Evolutionary conservation across 2,888 invertebrate species (phyloP), one percentile per base, ranked within the genome.

Genomic region (Acrobasis suavella): DNA sequence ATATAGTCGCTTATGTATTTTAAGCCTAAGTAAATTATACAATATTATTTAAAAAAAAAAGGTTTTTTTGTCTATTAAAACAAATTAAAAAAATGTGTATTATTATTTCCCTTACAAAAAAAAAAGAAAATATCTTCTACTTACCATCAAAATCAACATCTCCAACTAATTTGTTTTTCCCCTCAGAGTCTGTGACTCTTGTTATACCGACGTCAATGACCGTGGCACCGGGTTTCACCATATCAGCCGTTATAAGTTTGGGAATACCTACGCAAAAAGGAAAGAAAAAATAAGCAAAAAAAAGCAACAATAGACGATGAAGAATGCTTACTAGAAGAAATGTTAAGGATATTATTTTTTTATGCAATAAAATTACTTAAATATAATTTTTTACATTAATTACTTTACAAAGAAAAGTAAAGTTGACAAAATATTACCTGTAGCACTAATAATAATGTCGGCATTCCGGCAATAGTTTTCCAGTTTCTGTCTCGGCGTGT

Each of bases 191-290:
- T 9, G 90, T 93, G 15, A 97, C 86, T 74, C 96, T 94, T 3
- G 95, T 96, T 62, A 97, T 96, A 12, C 98, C 98, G 51, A 98
- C 96, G 84, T 98, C 98, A 68, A 98, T 97, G 15, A 98, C 92
- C 62, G 96, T 96, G 1, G 96, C 97, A 0, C 98, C 98, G 1
- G 96, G 95, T 79, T 98, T 98, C 6, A 98, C 94, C 96, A 98
- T 97, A 66, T 97, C 95, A 1, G 95, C 95, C 69, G 94, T 95
- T 54, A 97, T 95, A 9, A 97, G 84, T 56, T 95, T 94, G 7
- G 96, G 95, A 15, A 96, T 93, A 65, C 97, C 97, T 89, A 63
- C 66, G 68, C 63, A 54, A 55, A 1, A 59, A 61, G 22, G 12
- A 64, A 61, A 22, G 52, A 58, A 17, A 63, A 63, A 64, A 52